Evolutionary conservation across 2,797 vertebrate genomes (phyloP).

Genomic region (Tragelaphus oryx): DNA sequence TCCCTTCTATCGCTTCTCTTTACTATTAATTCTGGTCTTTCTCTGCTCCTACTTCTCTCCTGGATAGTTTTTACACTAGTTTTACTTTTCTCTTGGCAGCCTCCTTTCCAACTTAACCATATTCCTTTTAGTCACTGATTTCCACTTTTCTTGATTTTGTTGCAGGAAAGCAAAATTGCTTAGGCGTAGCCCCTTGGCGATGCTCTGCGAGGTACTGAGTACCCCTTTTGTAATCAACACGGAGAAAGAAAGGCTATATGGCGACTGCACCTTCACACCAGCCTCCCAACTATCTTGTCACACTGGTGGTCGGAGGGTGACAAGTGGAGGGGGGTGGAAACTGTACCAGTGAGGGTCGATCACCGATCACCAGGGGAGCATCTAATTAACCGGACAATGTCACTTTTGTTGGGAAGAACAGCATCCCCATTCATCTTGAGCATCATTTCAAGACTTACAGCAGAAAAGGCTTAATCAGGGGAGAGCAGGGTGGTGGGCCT

Average conservation of each 20-base stretch:
- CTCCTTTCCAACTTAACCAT: background rate
- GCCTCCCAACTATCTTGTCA: background rate
- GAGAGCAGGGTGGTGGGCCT: background rate
- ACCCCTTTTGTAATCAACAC: rapidly evolving
- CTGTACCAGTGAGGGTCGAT: background rate
- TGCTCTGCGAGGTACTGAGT: background rate
- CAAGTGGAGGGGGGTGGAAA: background rate
- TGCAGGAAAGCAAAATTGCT: background rate
- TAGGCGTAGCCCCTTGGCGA: background rate
- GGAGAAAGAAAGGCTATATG: background rate
- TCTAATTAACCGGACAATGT: background rate
- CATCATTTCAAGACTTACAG: background rate
- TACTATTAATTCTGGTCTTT: background rate
- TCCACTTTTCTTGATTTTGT: background rate
- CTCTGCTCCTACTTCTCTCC: background rate
- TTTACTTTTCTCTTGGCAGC: background rate
- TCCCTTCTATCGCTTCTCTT: background rate
- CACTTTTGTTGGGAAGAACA: background rate
- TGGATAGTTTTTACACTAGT: background rate
- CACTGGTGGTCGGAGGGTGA: no score
- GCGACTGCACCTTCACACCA: rapidly evolving
- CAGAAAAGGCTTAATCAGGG: background rate
- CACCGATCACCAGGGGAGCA: background rate
- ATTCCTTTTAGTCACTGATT: background rate
- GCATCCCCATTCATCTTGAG: background rate